A percentile compares a stretch with the other conserved stretches of the same genome.
phyloP scores from a whole-genome alignment of 1,140 invertebrate genomes.

The Heliconius hewitsoni region DNA sequence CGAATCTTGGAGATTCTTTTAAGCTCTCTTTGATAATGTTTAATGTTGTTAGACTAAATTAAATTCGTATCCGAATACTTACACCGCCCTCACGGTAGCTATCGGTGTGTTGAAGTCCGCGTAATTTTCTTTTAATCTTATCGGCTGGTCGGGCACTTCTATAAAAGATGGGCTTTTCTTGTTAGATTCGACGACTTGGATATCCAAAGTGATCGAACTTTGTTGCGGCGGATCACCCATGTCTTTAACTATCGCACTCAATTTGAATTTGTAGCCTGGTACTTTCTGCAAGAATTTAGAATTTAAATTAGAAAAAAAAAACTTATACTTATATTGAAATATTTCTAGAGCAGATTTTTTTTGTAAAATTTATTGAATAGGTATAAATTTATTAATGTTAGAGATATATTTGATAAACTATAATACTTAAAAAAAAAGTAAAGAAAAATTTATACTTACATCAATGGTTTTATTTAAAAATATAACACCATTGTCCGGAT shows the following conservation, averaged over 20 bases:
- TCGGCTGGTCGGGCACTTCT: slow-evolving; percentile 81
- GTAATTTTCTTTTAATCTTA: slow-evolving; percentile 88
- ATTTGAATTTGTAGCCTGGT: slow-evolving; percentile 86
- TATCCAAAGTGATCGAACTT: slow-evolving; percentile 87
- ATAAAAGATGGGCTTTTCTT: slow-evolving; percentile 92
- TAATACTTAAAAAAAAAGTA: not conserved
- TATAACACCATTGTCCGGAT: slow-evolving; percentile 89
- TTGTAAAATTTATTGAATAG: too few species aligned
- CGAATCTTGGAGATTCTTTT: slow-evolving; percentile 23
- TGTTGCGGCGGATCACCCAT: slow-evolving; percentile 84
- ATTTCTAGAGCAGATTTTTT: too few species aligned
- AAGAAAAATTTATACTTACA: slow-evolving; percentile 77
- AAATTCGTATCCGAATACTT: slow-evolving; percentile 69
- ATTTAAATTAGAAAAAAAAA: slow-evolving; percentile 12
- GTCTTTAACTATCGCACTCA: slow-evolving; percentile 89
- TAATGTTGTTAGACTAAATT: slow-evolving; percentile 40
- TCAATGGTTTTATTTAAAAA: slow-evolving; percentile 87
- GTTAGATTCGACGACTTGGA: slow-evolving; percentile 92
- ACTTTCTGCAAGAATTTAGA: slow-evolving; percentile 80
- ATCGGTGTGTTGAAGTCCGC: slow-evolving; percentile 86
- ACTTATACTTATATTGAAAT: too few species aligned
- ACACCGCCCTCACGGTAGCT: slow-evolving; percentile 86
- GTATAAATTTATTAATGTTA: too few species aligned
- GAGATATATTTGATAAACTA: too few species aligned
- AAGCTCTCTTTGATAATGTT: slow-evolving; percentile 36